Base-by-base conservation (phyloP, 2,888 invertebrate species). In the Dione juno region DNA sequence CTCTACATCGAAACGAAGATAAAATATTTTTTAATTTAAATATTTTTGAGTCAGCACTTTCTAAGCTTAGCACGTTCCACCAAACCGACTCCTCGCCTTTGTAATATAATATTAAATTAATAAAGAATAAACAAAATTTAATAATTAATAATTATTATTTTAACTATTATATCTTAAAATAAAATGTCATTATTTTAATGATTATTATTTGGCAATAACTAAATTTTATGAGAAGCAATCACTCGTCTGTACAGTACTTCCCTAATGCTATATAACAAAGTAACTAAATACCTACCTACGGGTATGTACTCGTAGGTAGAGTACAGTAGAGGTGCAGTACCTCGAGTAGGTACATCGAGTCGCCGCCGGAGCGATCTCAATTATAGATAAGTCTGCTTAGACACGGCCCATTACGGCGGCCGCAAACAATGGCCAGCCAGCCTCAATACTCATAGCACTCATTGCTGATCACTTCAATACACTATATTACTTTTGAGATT, bases 371-470 rank as follows among this genome's bases (percentile, higher is more conserved):
- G 54, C 52, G 77, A 77, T 77, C 72, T 74, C 75, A 77, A 77
- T 77, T 77, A 77, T 76, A 77, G 77, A 77, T 77, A 76, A 72
- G 37, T 69, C 70, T 65, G 69, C 64, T 69, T 69, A 69, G 74
- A 67, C 73, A 63, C 67, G 69, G 67, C 59, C 73, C 64, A 69
- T 69, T 66, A 58, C 45, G 70, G 64, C 64, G 48, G 67, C 61
- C 63, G 45, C 68, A 35, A 52, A 66, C 64, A 65, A 57, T 57
- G 57, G 64, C 40, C 48, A 37, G 57, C 43, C 61, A 37, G 57
- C 43, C 61, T 61, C 43, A 14, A 2, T 45, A 8, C 45, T n/a
- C n/a, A 10, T 16, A 19, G 8, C 11, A 10, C 61, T 61, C 45
- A 21, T 21, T 45, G 45, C 45, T 61, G 61, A 45, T 61, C 61